Evolutionary conservation across 2,113 vertebrate genomes (phyloP), one percentile per base, ranked within the genome.

Genomic region (Phalacrocorax pelagicus): DNA sequence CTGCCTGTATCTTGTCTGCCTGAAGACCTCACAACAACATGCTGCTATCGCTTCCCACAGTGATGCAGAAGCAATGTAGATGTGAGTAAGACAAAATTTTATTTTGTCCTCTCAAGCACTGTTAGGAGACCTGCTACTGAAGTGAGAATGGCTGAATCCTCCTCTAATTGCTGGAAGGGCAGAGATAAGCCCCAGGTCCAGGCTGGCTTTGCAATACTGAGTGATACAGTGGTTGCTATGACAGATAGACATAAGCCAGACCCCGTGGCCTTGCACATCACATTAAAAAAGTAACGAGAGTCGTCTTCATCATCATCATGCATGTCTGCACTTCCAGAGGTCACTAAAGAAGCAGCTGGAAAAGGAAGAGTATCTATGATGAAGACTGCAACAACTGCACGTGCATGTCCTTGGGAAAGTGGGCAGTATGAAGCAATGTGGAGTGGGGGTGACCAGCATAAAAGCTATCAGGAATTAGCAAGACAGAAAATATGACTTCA

Each of bases 251-350:
- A 29, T 58, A 77, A 86, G 3, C 20, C 61, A 85, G 8, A 34
- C 10, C 8, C 11, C 11, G 2, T 49, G 1, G 0, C 12, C 42
- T 65, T 72, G 40, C 12, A 49, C 15, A 27, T 32, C 9, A 40
- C 15, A 52, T 55, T 66, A 73, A 79, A 80, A 75, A 89, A 38
- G 11, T 67, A 49, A 52, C 7, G 0, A 27, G 34, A 63, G 26
- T 59, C 14, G 3, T 92, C 26, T 12, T 61, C 1, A 47, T 65
- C 36, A 36, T 59, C 20, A 26, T 44, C 9, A 51, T 44, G 7
- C 16, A 38, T 24, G 10, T 79, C 32, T 82, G 23, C 18, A 47
- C 16, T 65, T 85, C 44, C 18, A 87, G 38, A 67, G 17, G 34
- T 55, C 36, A 81, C 30, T 36, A 55, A 42, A 66, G 26, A 38